Evolutionary conservation across 2,888 invertebrate genomes (phyloP).

Genomic region (Proisotoma minuta): DNA sequence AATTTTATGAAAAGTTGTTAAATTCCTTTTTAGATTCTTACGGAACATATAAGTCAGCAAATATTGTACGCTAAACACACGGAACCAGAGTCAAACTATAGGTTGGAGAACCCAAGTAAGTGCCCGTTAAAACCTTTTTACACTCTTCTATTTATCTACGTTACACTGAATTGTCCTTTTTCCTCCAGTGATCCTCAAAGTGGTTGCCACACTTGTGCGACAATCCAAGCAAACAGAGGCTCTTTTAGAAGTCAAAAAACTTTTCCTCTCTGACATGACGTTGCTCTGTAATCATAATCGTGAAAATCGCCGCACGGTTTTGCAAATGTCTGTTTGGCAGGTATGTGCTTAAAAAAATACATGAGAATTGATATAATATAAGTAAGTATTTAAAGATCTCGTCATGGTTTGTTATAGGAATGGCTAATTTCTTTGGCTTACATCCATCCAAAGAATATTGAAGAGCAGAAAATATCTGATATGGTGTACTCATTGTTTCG

Average conservation of each 20-base stretch:
- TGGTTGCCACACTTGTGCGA: constrained; percentile 91
- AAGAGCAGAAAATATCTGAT: constrained; percentile 93
- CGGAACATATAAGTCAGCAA: constrained; percentile 93
- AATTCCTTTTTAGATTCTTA: constrained; percentile 65
- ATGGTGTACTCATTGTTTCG: constrained; percentile 97
- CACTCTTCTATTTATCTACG: not conserved
- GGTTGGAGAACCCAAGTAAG: constrained; percentile 94
- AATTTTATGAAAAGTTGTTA: constrained; percentile 8
- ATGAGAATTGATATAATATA: not conserved
- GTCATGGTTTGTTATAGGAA: constrained; percentile 57
- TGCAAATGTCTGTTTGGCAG: constrained; percentile 99
- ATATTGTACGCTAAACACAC: constrained; percentile 89
- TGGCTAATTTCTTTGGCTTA: constrained; percentile 99
- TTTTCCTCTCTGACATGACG: constrained; percentile 98
- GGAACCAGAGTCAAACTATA: constrained; percentile 89
- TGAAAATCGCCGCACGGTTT: constrained; percentile 91
- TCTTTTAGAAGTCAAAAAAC: constrained; percentile 84
- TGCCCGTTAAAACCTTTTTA: constrained; percentile 36
- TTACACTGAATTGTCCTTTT: not conserved
- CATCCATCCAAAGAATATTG: constrained; percentile 90
- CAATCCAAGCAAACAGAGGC: constrained; percentile 94
- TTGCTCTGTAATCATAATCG: constrained; percentile 92
- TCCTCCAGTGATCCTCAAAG: constrained; percentile 87
- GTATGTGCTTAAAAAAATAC: constrained; percentile 42
- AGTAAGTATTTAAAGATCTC: not conserved